Evolutionary conservation across 2,888 invertebrate genomes (phyloP), one percentile per base, ranked within the genome.

Genomic region (Melipona bicolor): DNA sequence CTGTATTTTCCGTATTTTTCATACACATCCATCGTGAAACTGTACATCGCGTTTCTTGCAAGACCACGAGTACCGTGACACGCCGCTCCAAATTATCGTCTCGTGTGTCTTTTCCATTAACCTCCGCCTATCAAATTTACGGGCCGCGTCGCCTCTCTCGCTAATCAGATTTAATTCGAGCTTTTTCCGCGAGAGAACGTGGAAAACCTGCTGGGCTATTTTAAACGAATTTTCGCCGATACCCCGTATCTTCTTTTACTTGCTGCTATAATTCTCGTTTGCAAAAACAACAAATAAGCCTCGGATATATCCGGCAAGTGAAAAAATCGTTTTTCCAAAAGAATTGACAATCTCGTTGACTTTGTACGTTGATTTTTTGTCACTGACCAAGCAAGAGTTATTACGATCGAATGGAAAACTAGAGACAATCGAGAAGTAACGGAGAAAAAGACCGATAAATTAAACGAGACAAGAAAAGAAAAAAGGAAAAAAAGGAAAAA

Each of bases 81-180:
- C 43, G 43, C 43, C 64, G 65, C 36, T 76, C 59, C 75, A 76
- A 76, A 76, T 76, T 76, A 76, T 76, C 75, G 59, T 76, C 75
- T 76, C 75, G 75, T 76, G 75, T 76, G 68, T 68, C 75, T 68
- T 76, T 76, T 68, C 68, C 75, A 76, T 76, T 76, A 76, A 76
- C 54, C 68, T 50, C 49, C 49, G 56, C 75, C 68, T 68, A 68
- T 68, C 68, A 68, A 76, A 59, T 76, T 67, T 68, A 76, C 59
- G 56, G 27, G 27, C 65, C 43, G 50, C 49, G 19, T 65, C 43
- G 59, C 68, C 67, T 76, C 67, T 76, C 68, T 49, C 59, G 75
- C 49, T 68, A 76, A 68, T 59, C 75, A 59, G 75, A 76, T 68
- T 76, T 76, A 76, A 76, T 68, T 76, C 75, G 59, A 76, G 59